Percentiles rank a stretch among this genome's conserved stretches.
Conservation (phyloP, 2,113 vertebrate species). For the Scophthalmus maximus region DNA sequence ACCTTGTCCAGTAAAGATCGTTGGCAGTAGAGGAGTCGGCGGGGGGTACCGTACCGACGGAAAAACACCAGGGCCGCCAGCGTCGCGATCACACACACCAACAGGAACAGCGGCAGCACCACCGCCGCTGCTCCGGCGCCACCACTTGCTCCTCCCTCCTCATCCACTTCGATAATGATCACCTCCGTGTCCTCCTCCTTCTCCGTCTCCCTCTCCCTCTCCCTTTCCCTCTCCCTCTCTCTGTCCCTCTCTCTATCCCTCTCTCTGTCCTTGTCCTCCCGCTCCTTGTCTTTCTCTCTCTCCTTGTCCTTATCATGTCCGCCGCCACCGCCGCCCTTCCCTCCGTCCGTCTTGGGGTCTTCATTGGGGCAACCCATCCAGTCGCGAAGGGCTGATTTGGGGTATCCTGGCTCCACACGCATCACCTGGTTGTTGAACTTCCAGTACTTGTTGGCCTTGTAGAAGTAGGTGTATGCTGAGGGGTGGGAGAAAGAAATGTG, state of each 20-base stretch:
- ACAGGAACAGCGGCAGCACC: constrained; percentile 85
- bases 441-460: constrained; percentile 94
- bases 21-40: constrained; percentile 90
- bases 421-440: constrained; percentile 93
- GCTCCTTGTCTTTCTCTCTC: constrained; percentile 53
- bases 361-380: constrained; percentile 89
- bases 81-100: constrained; percentile 86
- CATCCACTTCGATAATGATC: constrained; percentile 85
- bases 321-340: constrained; percentile 68
- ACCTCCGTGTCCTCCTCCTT: constrained; percentile 80
- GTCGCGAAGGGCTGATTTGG: constrained; percentile 89
- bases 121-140: constrained; percentile 74
- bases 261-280: constrained; percentile 52
- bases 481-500: constrained; percentile 1
- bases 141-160: constrained; percentile 62
- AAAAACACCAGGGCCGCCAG: constrained; percentile 87
- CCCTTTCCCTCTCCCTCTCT: constrained; percentile 43
- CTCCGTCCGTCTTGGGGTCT: constrained; percentile 79
- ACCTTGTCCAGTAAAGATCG: constrained; percentile 93
- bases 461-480: constrained; percentile 91
- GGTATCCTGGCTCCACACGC: constrained; percentile 90
- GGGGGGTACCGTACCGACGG: constrained; percentile 88
- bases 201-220: constrained; percentile 37
- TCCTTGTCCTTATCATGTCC: constrained; percentile 75
- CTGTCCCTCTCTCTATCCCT: constrained; percentile 51